phyloP scores from a whole-genome alignment of 2,113 vertebrate species.

The Paramormyrops kingsleyae region DNA sequence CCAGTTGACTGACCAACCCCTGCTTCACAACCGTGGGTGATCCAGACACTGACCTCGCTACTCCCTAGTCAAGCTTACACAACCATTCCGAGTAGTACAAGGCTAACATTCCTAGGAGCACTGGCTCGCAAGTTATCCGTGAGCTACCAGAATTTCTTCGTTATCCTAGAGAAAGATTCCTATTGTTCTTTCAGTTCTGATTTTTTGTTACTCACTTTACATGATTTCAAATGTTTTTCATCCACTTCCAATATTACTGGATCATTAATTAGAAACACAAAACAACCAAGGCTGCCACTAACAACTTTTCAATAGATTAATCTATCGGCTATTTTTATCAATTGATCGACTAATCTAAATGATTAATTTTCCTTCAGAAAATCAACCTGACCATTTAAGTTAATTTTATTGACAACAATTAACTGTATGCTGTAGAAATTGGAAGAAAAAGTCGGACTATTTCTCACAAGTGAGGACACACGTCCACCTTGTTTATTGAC shows the following conservation, averaged over 20 bases:
- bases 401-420: too few relatives aligned
- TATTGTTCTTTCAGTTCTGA: background rate
- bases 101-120: background rate
- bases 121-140: background rate
- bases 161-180: background rate
- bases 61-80: background rate
- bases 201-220: background rate
- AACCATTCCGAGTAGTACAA: background rate
- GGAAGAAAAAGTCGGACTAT: too few relatives aligned
- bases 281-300: too few relatives aligned
- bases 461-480: too few relatives aligned
- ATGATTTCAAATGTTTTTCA: background rate
- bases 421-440: too few relatives aligned
- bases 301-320: too few relatives aligned
- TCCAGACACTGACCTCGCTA: background rate
- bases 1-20: background rate
- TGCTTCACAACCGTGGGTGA: background rate
- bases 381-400: too few relatives aligned
- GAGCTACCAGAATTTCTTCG: background rate
- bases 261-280: too few relatives aligned
- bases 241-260: background rate
- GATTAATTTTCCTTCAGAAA: too few relatives aligned
- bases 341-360: too few relatives aligned
- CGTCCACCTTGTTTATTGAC: too few relatives aligned
- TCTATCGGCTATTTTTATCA: too few relatives aligned